phyloP scores from a whole-genome alignment of 2,113 vertebrate genomes.

The Heliornis fulica region DNA sequence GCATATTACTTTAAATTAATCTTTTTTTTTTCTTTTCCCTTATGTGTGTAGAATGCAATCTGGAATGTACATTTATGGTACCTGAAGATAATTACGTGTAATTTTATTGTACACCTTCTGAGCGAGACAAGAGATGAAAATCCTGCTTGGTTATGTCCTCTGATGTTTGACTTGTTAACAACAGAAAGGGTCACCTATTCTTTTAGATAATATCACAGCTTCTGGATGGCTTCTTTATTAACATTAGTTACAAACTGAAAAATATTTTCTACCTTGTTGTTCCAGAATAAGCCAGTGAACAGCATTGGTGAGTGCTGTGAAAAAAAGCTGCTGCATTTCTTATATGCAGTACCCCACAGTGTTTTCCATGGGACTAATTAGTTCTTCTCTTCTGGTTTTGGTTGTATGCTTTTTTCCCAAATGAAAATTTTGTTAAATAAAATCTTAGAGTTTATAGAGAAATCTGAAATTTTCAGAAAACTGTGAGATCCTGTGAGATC shows the following conservation, averaged over 20 bases:
- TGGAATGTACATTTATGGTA: not conserved
- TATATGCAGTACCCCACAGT: not conserved
- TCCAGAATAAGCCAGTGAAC: not conserved
- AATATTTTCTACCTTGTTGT: not conserved
- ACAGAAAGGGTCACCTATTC: not conserved
- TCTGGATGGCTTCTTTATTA: not conserved
- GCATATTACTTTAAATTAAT: conserved; percentile 28
- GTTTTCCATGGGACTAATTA: not conserved
- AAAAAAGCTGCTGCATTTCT: not conserved
- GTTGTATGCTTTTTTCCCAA: not conserved
- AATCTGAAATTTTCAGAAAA: not conserved
- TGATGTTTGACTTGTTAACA: not conserved
- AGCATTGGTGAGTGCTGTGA: not conserved
- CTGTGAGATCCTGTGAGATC: not conserved
- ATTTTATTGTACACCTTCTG: not conserved
- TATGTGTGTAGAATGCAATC: conserved; percentile 12
- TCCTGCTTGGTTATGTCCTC: not conserved
- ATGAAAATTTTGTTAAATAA: not conserved
- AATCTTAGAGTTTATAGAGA: not conserved
- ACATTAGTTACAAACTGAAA: not conserved
- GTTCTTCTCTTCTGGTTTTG: not conserved
- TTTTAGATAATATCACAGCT: not conserved
- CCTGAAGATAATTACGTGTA: not conserved
- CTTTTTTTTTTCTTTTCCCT: not conserved
- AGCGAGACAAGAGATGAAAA: not conserved